Conservation (phyloP, 2,113 vertebrate genomes). For the Cebus imitator region DNA sequence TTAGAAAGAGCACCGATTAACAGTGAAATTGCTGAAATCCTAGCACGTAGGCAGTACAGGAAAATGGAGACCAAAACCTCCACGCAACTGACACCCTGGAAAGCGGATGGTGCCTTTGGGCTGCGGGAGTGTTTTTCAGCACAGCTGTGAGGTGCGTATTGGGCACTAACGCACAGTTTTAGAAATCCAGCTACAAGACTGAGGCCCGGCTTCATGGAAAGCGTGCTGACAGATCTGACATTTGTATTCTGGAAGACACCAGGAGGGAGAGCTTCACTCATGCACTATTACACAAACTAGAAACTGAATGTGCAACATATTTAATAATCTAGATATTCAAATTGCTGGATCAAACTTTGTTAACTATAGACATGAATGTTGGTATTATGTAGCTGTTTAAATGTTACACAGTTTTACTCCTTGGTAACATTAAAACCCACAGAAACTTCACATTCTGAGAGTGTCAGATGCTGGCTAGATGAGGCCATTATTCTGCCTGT, state of each 20-base stretch:
- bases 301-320: too few relatives aligned
- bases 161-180: accelerated
- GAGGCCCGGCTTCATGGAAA: not conserved
- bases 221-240: accelerated
- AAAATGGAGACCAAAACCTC: not conserved
- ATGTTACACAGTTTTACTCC: not conserved
- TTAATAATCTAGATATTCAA: not conserved
- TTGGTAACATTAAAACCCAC: not conserved
- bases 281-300: not conserved
- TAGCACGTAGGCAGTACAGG: accelerated
- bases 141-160: accelerated
- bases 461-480: accelerated
- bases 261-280: not conserved
- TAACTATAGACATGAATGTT: accelerated
- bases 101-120: too few relatives aligned
- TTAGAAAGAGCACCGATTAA: not conserved
- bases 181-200: not conserved
- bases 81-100: accelerated
- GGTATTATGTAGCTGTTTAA: not conserved
- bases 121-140: accelerated
- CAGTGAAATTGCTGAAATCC: not conserved
- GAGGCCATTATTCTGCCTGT: accelerated
- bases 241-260: not conserved
- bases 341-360: not conserved
- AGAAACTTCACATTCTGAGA: accelerated